Evolutionary conservation across 1,140 invertebrate genomes (phyloP), one percentile per base, ranked within the genome.

Genomic region (Leptoteleia sp.): DNA sequence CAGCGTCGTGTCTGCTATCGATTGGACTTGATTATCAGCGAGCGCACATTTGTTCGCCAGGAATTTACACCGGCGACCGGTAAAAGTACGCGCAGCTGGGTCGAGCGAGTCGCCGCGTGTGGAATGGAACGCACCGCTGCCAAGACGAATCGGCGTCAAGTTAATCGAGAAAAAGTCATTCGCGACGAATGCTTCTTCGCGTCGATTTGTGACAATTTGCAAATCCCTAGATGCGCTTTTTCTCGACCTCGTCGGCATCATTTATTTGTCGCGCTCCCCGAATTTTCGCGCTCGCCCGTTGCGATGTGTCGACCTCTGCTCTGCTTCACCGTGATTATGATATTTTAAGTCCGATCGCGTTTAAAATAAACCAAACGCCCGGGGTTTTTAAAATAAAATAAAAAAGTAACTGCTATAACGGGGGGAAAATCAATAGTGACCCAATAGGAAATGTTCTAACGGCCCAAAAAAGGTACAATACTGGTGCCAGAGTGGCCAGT

Each of bases 151-250:
- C 65, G 22, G 37, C 59, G 65, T 59, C 65, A 70, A 70, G 43
- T 59, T 59, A 50, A 70, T 70, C 65, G 35, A 59, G 65, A 59
- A 70, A 62, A 72, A 71, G 48, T 71, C 50, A 59, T 59, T 57
- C 52, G 42, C 50, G 27, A 22, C 33, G 40, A 33, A 57, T 40
- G 64, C 22, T 19, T 3, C 12, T 27, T n/a, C n/a, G 16, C 31
- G 27, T 54, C 16, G 48, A 70, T 50, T 57, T 38, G 13, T 27
- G 43, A 57, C 65, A 12, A 52, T 54, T 67, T 52, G 52, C 37
- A 29, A 52, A n/a, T n/a, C 22, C 37, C 15, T 15, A 8, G 0
- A 16, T 54, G 25, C 11, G n/a, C 62, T 54, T 54, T 65, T 52
- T 35, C n/a, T 4, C 16, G 7, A 35, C 4, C 19, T 31, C 9